Conservation (phyloP, 2,797 vertebrate genomes). For the Sandelia bainsii region DNA sequence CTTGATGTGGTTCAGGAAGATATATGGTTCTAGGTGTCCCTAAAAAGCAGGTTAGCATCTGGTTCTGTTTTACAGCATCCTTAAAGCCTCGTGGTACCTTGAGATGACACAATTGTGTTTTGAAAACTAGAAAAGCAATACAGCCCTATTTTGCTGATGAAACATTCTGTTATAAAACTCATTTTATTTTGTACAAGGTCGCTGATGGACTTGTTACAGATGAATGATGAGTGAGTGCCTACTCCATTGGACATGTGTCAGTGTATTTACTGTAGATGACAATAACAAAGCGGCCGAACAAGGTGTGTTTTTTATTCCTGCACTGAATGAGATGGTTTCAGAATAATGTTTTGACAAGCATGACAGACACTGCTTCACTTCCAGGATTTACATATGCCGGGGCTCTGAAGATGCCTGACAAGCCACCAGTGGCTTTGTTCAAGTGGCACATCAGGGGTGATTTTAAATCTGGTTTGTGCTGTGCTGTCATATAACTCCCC, state of each 20-base stretch:
- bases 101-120: constrained; percentile 37
- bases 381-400: constrained; percentile 66
- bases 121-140: constrained; percentile 36
- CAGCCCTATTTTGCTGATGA: constrained; percentile 27
- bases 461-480: constrained; percentile 47
- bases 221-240: constrained; percentile 50
- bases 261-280: constrained; percentile 62
- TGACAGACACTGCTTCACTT: constrained; percentile 65
- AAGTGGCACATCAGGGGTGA: constrained; percentile 27
- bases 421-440: constrained; percentile 54
- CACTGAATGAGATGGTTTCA: constrained; percentile 48
- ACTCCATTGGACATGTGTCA: constrained; percentile 42
- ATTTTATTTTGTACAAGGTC: constrained; percentile 35
- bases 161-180: constrained; percentile 21
- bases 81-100: constrained; percentile 34
- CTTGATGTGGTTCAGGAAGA: constrained; percentile 76
- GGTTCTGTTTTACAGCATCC: constrained; percentile 52
- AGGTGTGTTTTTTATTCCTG: constrained; percentile 52
- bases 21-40: constrained; percentile 60
- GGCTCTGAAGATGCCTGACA: constrained; percentile 50
- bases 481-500: constrained; percentile 46
- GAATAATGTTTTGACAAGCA: constrained; percentile 62
- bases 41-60: constrained; percentile 63
- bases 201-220: constrained; percentile 49
- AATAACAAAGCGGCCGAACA: constrained; percentile 46